Evolutionary conservation across 2,797 vertebrate species (phyloP), one percentile per base, ranked within the genome.

Genomic region (Hylomyscus alleni): DNA sequence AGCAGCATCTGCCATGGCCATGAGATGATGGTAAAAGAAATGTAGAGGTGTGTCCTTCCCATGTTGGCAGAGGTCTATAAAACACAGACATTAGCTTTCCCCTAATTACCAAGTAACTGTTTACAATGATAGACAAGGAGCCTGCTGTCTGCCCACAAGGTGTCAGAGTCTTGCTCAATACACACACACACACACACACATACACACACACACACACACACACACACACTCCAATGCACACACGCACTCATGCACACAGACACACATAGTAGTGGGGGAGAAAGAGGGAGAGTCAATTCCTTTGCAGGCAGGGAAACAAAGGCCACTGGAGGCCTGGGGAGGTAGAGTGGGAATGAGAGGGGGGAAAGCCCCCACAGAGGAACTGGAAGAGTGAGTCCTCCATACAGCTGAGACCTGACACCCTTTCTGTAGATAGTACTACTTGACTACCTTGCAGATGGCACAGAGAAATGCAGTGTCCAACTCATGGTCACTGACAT

Each of bases 261-360:
- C 60, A 40, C 15, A 29, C n/a, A 11, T 40, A 8, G 1, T 2
- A 17, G 19, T 24, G 19, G 83, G 5, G 15, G 9, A 54, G 14
- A 69, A 20, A 62, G 37, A 29, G 0, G n/a, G 62, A 34, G 14
- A 78, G 47, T 44, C 37, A 47, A 14, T 60, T 82, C 47, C 54
- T 67, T 69, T 78, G 56, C 31, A 95, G 40, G 31, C n/a, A 24
- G 34, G 24, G 65, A 84, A 95, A 67, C 29, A 65, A 77, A 92
- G 76, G 31, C 15, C 47, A 2, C 0, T 13, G 24, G 44, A 81
- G 34, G 2, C 19, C 31, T 81, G 24, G 15, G 12, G 62, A 6
- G 44, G 52, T 69, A 14, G 87, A 40, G 14, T 47, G 44, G 56
- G 65, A 3, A 58, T 40, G 10, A 65, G 3, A 19, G 29, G 3